Conservation (phyloP, 1,140 invertebrate genomes). For the Drosophila biarmipes region DNA sequence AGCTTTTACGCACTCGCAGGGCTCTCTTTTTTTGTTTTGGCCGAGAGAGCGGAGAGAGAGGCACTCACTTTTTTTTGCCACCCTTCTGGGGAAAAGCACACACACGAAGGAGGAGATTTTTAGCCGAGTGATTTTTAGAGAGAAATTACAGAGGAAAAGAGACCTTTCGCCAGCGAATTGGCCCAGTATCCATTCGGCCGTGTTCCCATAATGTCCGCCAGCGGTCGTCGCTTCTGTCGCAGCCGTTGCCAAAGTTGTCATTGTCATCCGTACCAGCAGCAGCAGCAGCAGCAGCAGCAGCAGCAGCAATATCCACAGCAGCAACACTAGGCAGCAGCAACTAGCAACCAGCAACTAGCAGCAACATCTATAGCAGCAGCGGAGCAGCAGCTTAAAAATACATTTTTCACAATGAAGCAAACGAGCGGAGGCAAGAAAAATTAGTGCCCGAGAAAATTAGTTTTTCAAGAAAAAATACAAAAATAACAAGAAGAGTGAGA, state of each 20-base stretch:
- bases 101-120: constrained; percentile 49
- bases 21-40: constrained; percentile 2
- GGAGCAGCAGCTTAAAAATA: constrained; percentile 77
- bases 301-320: constrained; percentile 20
- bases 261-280: constrained; percentile 69
- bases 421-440: constrained; percentile 72
- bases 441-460: constrained; percentile 45
- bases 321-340: constrained; percentile 18
- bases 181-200: constrained; percentile 84
- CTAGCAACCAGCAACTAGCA: constrained; percentile 30
- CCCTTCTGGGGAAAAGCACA: constrained; percentile 61
- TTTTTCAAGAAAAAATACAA: constrained; percentile 51
- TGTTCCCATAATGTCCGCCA: constrained; percentile 84
- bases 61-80: constrained; percentile 42
- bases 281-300: constrained; percentile 42
- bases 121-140: constrained; percentile 15
- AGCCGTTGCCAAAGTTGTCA: constrained; percentile 79
- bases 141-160: constrained; percentile 5
- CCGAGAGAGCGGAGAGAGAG: neutral
- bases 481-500: constrained; percentile 54
- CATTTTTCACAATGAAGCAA: constrained; percentile 82
- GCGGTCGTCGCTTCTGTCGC: constrained; percentile 77
- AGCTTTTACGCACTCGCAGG: constrained; percentile 75
- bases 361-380: constrained; percentile 41
- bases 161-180: constrained; percentile 62